Conservation (phyloP, 2,888 invertebrate genomes). For the Acleris sparsana region DNA sequence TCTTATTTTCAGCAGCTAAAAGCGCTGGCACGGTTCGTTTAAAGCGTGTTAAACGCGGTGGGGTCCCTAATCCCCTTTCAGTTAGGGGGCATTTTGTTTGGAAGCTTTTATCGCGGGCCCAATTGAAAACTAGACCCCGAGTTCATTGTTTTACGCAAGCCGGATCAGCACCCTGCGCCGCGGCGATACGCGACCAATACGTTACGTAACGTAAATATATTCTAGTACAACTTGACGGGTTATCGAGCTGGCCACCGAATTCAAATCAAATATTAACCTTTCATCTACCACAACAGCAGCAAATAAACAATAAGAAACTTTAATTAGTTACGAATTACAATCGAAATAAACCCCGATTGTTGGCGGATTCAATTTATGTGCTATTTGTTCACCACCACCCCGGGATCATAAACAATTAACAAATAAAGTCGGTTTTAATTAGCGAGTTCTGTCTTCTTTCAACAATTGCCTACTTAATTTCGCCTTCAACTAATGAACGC, state of each 20-base stretch:
- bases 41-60: conserved; percentile 17
- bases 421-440: conserved; percentile 25
- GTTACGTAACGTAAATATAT: background rate
- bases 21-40: conserved; percentile 6
- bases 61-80: conserved; percentile 23
- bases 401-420: conserved; percentile 19
- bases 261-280: too few species aligned
- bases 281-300: conserved; percentile 13
- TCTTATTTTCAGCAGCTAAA: conserved; percentile 12
- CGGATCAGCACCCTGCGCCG: conserved; percentile 4
- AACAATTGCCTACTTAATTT: conserved; percentile 24
- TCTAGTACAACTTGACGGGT: too few species aligned
- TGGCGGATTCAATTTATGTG: conserved; percentile 7
- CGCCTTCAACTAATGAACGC: conserved; percentile 11
- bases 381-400: conserved; percentile 14
- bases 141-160: conserved; percentile 24
- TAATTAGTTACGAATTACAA: conserved; percentile 9
- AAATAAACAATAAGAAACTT: conserved; percentile 8
- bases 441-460: conserved; percentile 14
- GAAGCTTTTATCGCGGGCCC: conserved; percentile 22
- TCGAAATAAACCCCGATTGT: conserved; percentile 17
- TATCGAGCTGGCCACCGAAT: too few species aligned
- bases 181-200: conserved; percentile 10
- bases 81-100: conserved; percentile 26
- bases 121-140: conserved; percentile 29